Evolutionary conservation across 2,888 invertebrate genomes (phyloP), one percentile per base, ranked within the genome.

Genomic region (Smittia sp.): DNA sequence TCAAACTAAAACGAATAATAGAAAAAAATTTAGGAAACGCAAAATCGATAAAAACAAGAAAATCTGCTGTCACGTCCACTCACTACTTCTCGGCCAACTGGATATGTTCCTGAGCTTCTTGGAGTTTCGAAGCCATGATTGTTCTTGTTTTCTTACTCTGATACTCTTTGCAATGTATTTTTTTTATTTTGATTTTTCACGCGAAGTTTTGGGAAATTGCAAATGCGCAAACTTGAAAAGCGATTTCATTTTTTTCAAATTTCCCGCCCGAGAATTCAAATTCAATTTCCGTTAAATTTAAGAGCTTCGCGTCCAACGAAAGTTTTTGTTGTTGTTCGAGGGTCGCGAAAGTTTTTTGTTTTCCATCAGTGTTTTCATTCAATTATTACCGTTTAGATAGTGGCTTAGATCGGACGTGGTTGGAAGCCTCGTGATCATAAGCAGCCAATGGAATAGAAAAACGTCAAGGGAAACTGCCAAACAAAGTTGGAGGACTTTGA

Each of bases 61-160:
- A 38, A 74, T n/a, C n/a, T n/a, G n/a, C n/a, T n/a, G 32, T 63
- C 72, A 75, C 39, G 69, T 41, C 54, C 25, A 66, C 82, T 83
- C 83, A 93, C 94, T 87, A 89, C 85, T 93, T 94, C 79, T 95
- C 94, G 0, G 94, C 95, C 77, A 87, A 85, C 77, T 87, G 87
- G 78, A 92, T 87, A 78, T 92, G 89, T 79, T 92, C 92, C 77
- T 89, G 85, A 9, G 90, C 94, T 84, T 94, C 93, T 75, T 89
- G 87, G 74, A 89, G 82, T 83, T 92, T 87, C 11, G 73, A 6
- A 82, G 79, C 74, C 85, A 83, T 85, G 11, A 11, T 46, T 6
- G 11, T n/a, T 2, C 3, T 32, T 32, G 32, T 32, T 32, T 32
- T 32, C 9, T 32, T 6, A 32, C 32, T 6, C 32, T 32, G 32